phyloP scores from a whole-genome alignment of 2,113 vertebrate genomes.

The Gymnorhina tibicen region DNA sequence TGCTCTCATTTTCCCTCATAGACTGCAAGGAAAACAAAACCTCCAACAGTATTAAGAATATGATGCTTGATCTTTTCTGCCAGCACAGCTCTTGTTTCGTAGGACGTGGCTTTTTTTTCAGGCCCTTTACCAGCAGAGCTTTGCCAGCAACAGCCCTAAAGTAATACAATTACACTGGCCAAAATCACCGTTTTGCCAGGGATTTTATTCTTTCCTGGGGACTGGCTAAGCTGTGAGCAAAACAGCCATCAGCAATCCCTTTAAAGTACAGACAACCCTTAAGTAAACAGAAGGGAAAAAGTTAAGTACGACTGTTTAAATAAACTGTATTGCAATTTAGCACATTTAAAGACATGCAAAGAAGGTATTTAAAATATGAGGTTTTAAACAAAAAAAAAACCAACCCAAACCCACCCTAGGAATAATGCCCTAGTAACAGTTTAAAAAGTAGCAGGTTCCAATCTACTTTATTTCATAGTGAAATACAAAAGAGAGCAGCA shows the following conservation, averaged over 20 bases:
- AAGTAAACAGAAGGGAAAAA: not conserved
- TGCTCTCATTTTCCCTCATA: not conserved
- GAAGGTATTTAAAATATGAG: not conserved
- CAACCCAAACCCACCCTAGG: not conserved
- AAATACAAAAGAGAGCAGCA: not conserved
- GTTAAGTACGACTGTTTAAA: not conserved
- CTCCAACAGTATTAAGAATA: not conserved
- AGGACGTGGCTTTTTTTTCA: not conserved
- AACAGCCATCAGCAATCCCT: not conserved
- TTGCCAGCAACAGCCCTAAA: not conserved
- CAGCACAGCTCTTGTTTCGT: not conserved
- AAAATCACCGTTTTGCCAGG: slow-evolving; percentile 21
- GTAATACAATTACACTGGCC: slow-evolving; percentile 1
- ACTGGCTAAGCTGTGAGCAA: not conserved
- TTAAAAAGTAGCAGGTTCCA: not conserved
- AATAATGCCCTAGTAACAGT: not conserved
- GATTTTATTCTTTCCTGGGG: slow-evolving; percentile 2
- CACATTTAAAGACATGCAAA: not conserved
- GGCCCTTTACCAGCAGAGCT: not conserved
- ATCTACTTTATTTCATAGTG: not conserved
- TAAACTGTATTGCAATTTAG: not conserved
- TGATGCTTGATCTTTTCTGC: not conserved
- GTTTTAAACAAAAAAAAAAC: not conserved
- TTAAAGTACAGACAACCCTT: not conserved
- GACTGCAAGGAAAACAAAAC: slow-evolving; percentile 12